A percentile compares a stretch with the other conserved stretches of the same genome.
Conservation (phyloP, 2,113 vertebrate genomes). For the Erpornis zantholeuca region DNA sequence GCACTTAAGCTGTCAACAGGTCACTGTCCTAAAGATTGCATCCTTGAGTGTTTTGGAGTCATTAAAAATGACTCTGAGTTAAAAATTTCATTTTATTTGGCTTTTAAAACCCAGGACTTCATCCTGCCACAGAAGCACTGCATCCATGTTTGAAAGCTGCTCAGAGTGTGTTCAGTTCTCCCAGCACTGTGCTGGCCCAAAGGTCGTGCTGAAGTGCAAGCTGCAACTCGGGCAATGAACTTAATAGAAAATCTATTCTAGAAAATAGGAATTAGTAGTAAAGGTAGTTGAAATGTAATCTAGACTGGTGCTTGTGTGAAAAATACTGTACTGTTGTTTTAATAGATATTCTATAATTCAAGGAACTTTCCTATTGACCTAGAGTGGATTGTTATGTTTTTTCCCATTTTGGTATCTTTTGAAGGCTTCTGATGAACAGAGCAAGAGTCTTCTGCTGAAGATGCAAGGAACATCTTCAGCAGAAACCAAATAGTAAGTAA, state of each 20-base stretch:
- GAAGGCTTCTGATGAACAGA: background rate
- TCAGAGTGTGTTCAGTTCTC: background rate
- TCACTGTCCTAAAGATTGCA: background rate
- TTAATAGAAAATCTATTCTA: background rate
- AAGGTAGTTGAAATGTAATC: accelerated
- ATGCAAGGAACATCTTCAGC: background rate
- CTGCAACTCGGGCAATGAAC: background rate
- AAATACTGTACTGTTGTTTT: background rate
- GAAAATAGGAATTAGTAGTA: background rate
- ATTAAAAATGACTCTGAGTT: background rate
- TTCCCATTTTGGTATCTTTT: background rate
- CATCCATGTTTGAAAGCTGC: background rate
- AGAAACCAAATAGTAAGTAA: background rate
- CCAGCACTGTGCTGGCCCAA: background rate
- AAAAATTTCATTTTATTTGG: background rate
- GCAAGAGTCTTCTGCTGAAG: background rate
- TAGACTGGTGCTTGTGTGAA: background rate
- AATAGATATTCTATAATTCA: background rate
- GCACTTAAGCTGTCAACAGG: background rate
- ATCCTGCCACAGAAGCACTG: background rate
- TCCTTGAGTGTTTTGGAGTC: background rate
- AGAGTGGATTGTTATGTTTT: background rate
- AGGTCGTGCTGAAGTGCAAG: background rate
- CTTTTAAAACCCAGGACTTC: background rate
- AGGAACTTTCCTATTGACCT: background rate